phyloP scores from a whole-genome alignment of 2,888 invertebrate species.

The Microchrysa polita region DNA sequence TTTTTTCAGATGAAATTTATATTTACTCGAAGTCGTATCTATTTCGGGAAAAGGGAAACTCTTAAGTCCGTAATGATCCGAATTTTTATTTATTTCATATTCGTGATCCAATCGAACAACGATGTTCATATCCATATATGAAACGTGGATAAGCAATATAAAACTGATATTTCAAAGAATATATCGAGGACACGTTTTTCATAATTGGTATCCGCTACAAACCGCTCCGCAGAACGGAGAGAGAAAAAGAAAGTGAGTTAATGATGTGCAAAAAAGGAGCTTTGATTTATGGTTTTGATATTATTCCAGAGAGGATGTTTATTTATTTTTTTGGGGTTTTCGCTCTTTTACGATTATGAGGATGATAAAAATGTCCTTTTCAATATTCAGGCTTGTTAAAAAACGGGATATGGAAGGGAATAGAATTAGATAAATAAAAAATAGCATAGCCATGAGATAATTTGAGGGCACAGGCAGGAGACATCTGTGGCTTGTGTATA shows the following conservation, averaged over 20 bases:
- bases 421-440: too few species aligned
- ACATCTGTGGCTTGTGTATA: too few species aligned
- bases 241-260: too few species aligned
- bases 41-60: neutral
- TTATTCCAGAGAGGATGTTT: neutral
- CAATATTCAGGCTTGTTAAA: neutral
- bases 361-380: slow-evolving; percentile 7
- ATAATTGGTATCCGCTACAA: neutral
- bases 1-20: neutral
- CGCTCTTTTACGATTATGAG: too few species aligned
- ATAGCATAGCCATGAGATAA: too few species aligned
- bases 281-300: neutral
- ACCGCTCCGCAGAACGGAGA: neutral
- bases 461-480: too few species aligned
- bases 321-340: neutral
- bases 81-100: slow-evolving; percentile 24
- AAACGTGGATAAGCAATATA: neutral
- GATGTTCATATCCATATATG: neutral
- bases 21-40: neutral
- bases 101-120: slow-evolving; percentile 11
- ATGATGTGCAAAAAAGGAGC: neutral
- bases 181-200: neutral
- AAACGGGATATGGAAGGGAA: neutral
- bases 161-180: neutral
- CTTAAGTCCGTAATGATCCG: slow-evolving; percentile 32